phyloP scores from a whole-genome alignment of 2,888 invertebrate species.

The Lasioglossum malachurum region DNA sequence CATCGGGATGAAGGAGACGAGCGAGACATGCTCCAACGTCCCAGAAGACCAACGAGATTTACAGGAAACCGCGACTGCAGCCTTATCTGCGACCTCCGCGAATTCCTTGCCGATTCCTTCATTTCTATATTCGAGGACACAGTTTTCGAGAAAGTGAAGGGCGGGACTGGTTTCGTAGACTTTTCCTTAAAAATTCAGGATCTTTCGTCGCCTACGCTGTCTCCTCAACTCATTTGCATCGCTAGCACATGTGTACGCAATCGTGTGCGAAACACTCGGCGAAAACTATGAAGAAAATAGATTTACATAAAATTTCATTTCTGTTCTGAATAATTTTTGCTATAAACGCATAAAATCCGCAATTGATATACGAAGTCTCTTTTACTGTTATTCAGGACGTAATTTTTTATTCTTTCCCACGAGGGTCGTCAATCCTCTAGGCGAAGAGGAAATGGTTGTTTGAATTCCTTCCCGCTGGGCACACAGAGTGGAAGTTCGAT shows the following conservation, averaged over 20 bases:
- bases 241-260: not conserved
- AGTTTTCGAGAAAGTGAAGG: not conserved
- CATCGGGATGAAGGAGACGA: not conserved
- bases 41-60: not conserved
- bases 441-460: not conserved
- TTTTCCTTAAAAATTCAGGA: not conserved
- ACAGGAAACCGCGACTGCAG: not conserved
- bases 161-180: not conserved
- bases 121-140: not conserved
- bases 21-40: not conserved
- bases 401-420: not conserved
- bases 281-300: not conserved
- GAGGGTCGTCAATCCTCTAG: not conserved
- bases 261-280: not conserved
- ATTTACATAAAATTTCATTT: not conserved
- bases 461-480: not conserved
- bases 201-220: not conserved
- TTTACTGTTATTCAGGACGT: not conserved
- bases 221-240: not conserved
- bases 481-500: not conserved
- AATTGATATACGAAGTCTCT: not conserved
- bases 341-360: no score
- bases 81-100: conserved; percentile 1
- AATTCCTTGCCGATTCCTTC: not conserved
- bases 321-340: no score